Conservation (phyloP, 1,140 invertebrate species). For the Diuraphis noxia region DNA sequence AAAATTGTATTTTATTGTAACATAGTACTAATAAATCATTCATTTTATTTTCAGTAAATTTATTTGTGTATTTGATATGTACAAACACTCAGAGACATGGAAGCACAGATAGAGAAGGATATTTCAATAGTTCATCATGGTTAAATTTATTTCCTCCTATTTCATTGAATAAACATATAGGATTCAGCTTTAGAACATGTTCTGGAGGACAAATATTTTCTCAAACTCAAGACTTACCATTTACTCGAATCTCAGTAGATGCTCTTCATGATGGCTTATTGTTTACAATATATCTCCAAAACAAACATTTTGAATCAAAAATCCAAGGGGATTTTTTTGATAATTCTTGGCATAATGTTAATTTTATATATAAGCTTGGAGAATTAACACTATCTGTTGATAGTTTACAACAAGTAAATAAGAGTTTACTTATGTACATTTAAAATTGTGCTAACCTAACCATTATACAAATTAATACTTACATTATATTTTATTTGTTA, state of each 20-base stretch:
- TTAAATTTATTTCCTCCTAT: conserved; percentile 73
- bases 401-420: conserved; percentile 62
- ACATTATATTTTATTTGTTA: conserved; percentile 55
- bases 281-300: conserved; percentile 67
- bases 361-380: conserved; percentile 69
- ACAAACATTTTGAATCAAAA: conserved; percentile 66
- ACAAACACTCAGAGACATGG: conserved; percentile 27
- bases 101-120: conserved; percentile 68
- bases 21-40: background rate
- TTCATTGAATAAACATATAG: conserved; percentile 72
- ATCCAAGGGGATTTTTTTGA: conserved; percentile 72
- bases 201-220: conserved; percentile 74
- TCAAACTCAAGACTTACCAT: conserved; percentile 65
- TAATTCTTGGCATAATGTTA: conserved; percentile 81
- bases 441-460: background rate
- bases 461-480: background rate
- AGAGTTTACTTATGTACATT: background rate
- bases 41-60: conserved; percentile 14
- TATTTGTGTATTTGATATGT: conserved; percentile 41
- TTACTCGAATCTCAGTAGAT: conserved; percentile 55
- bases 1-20: background rate
- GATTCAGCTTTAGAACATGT: conserved; percentile 79
- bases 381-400: conserved; percentile 68
- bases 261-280: conserved; percentile 70
- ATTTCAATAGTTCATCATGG: conserved; percentile 78